A percentile compares a stretch with the other conserved stretches of the same genome.
phyloP scores from a whole-genome alignment of 2,113 vertebrate genomes.

The Myrmophylax atrothorax region DNA sequence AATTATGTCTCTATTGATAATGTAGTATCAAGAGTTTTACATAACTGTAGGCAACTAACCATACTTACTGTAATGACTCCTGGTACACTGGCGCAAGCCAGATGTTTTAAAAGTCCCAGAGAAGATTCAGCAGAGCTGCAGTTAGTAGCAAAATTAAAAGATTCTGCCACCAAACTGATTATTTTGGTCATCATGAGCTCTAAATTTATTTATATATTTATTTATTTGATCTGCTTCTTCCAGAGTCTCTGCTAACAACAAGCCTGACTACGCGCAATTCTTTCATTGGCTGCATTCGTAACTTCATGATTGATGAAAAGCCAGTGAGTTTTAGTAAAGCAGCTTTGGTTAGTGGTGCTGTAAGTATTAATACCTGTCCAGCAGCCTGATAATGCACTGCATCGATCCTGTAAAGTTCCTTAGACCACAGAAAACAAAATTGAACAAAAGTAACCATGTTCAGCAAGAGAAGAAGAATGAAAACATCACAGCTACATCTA shows the following conservation, averaged over 20 bases:
- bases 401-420: background rate
- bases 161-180: background rate
- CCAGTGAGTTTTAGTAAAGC: slow-evolving; percentile 88
- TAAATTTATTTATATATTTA: background rate
- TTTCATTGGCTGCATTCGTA: slow-evolving; percentile 90
- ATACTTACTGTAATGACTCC: background rate
- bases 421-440: background rate
- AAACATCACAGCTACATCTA: background rate
- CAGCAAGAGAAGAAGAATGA: background rate
- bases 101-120: background rate
- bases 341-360: slow-evolving; percentile 86
- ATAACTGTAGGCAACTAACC: background rate
- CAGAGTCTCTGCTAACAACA: slow-evolving; percentile 83
- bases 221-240: slow-evolving; percentile 26
- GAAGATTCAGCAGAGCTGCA: background rate
- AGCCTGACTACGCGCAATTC: slow-evolving; percentile 76
- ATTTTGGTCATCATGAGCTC: background rate
- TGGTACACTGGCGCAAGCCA: background rate
- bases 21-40: background rate
- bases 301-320: slow-evolving; percentile 85
- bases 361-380: slow-evolving; percentile 90
- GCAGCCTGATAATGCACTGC: slow-evolving; percentile 69
- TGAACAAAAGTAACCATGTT: background rate
- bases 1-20: background rate
- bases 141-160: background rate